Base-by-base conservation (phyloP, 2,797 vertebrate genomes). In the Sebastes trivittatus region DNA sequence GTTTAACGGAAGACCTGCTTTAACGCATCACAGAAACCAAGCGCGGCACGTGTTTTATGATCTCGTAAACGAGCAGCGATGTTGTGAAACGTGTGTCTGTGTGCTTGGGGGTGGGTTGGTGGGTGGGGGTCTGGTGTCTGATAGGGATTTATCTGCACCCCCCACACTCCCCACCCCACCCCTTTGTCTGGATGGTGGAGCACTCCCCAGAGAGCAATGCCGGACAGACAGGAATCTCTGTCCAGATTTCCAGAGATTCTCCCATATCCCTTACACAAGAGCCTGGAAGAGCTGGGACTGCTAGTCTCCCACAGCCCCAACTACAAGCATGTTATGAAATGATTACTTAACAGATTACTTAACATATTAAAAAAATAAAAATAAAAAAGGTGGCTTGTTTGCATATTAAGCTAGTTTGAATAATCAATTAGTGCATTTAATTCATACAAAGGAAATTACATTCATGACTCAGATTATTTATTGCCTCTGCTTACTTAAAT, bases 181-280 rank as follows among this genome's bases (percentile, higher is more conserved):
- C 90, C 91, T 95, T 94, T 95, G 95, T 95, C 95, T 96, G 93
- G 92, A 90, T 93, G 93, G 90, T 94, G 92, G 92, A 95, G 93
- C 87, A 95, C 95, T 96, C 96, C 95, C 95, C 85, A 88, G 95
- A 95, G 95, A 95, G 94, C 92, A 92, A 93, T 95, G 91, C 89
- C 91, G 93, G 91, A 94, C 93, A 89, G 90, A 72, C 92, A 94
- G 93, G 94, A 95, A 95, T 95, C 94, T 93, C 80, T 81, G 93
- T 93, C 93, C 93, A 94, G 87, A 95, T 95, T 95, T 95, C 93
- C 94, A 95, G 87, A 96, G 93, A 95, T 94, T 94, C 92, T 90
- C 93, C 88, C 91, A 80, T 90, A 93, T 94, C 89, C 84, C 84
- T 93, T 91, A 87, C 88, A 92, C 88, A 88, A 92, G 85, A 89